A percentile compares a stretch with the other conserved stretches of the same genome.
Conservation (phyloP, 1,140 invertebrate genomes). For the Listronotus oregonensis region DNA sequence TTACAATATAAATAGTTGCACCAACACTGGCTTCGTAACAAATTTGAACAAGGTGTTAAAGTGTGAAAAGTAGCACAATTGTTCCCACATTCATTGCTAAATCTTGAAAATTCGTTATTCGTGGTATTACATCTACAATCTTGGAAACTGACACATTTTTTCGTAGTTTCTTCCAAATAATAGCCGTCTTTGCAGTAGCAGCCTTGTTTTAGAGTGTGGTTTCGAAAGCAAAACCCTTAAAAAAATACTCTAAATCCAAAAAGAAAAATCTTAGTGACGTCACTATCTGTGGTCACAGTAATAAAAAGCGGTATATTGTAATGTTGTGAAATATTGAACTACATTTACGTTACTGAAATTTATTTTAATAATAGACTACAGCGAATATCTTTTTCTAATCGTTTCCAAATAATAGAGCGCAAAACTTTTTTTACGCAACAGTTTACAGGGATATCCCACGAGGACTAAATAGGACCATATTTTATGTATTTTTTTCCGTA, state of each 20-base stretch:
- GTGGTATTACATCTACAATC: constrained; percentile 12
- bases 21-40: constrained; percentile 7
- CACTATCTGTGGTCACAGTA: no score
- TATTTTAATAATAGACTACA: no score
- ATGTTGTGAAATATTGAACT: no score
- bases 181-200: constrained; percentile 22
- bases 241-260: neutral
- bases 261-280: no score
- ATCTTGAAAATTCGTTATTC: constrained; percentile 10
- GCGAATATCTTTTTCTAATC: no score
- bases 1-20: constrained; percentile 10
- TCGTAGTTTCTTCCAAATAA: constrained; percentile 3
- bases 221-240: constrained; percentile 7
- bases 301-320: no score
- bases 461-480: no score
- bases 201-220: neutral
- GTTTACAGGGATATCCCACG: no score
- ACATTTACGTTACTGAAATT: no score
- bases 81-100: constrained; percentile 11
- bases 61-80: constrained; percentile 7
- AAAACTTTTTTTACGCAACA: no score
- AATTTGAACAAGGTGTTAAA: neutral
- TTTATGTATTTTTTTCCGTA: no score
- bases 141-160: neutral
- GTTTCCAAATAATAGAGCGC: no score